Percentiles rank a stretch among this genome's conserved stretches.
phyloP scores from a whole-genome alignment of 2,113 vertebrate species.

The Rhea pennata region DNA sequence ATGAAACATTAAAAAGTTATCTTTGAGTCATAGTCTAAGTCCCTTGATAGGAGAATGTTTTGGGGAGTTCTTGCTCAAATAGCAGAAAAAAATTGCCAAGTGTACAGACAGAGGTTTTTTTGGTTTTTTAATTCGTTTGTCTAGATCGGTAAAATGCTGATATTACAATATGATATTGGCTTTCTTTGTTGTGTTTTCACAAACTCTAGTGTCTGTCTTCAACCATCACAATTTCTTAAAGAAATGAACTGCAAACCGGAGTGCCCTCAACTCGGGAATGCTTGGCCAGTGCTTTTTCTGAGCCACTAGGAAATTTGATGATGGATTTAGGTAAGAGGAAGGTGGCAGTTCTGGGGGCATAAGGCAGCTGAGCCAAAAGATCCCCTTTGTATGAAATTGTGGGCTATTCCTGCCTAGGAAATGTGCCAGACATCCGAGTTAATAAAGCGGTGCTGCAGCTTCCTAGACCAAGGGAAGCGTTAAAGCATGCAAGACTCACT shows the following conservation, averaged over 20 bases:
- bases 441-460: neutral
- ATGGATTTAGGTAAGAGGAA: neutral
- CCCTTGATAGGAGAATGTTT: neutral
- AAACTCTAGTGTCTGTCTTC: neutral
- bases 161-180: neutral
- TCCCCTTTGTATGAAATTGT: neutral
- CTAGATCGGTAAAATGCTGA: neutral
- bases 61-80: neutral
- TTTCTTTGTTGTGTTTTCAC: neutral
- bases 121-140: neutral
- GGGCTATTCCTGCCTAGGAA: neutral
- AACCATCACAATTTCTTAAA: neutral
- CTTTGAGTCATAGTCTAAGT: neutral
- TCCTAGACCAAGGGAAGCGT: neutral
- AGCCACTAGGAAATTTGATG: neutral
- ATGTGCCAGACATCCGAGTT: neutral
- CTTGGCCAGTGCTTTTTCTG: neutral
- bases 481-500: neutral
- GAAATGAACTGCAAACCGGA: neutral
- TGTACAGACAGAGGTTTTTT: rapidly evolving
- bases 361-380: neutral
- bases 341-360: neutral
- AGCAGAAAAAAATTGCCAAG: neutral
- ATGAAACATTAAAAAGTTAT: neutral
- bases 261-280: neutral